A percentile compares a stretch with the other conserved stretches of the same genome.
phyloP scores from a whole-genome alignment of 2,888 invertebrate species.

The Nephrocerus scutellatus region DNA sequence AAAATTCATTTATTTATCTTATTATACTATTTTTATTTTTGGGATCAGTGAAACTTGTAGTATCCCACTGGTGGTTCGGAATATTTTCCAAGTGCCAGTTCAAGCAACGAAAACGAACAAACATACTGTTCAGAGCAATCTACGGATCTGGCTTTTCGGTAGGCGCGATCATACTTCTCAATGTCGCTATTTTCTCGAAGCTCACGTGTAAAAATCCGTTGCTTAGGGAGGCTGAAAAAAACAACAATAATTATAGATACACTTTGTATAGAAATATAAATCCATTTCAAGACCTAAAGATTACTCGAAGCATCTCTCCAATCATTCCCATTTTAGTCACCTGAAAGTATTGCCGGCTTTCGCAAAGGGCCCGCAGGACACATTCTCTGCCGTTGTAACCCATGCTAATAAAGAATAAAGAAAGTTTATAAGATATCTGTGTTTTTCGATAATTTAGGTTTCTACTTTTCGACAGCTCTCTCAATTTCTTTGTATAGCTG shows the following conservation, averaged over 20 bases:
- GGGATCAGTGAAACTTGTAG: too few relatives aligned
- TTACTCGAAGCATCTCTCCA: slow-evolving; percentile 62
- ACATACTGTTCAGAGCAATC: slow-evolving; percentile 53
- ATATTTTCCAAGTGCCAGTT: slow-evolving; percentile 60
- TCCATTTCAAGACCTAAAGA: slow-evolving; percentile 55
- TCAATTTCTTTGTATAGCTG: slow-evolving; percentile 37
- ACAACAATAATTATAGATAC: background rate
- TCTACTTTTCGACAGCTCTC: slow-evolving; percentile 59
- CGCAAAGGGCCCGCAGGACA: slow-evolving; percentile 65
- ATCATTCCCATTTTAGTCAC: slow-evolving; percentile 59
- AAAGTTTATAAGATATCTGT: background rate
- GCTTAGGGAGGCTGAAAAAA: slow-evolving; percentile 58
- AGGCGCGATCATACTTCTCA: slow-evolving; percentile 60
- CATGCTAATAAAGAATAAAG: slow-evolving; percentile 54
- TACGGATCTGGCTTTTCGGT: slow-evolving; percentile 48
- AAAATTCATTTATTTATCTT: too few relatives aligned
- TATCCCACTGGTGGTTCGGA: slow-evolving; percentile 36
- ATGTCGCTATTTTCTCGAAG: slow-evolving; percentile 61
- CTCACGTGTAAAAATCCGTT: slow-evolving; percentile 57
- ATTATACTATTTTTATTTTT: too few relatives aligned
- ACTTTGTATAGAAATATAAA: background rate
- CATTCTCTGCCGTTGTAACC: slow-evolving; percentile 69
- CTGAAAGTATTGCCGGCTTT: slow-evolving; percentile 61
- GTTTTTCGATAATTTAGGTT: background rate
- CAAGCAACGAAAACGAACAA: slow-evolving; percentile 66